phyloP scores from a whole-genome alignment of 2,888 invertebrate genomes.

The Mythimna ferrago region DNA sequence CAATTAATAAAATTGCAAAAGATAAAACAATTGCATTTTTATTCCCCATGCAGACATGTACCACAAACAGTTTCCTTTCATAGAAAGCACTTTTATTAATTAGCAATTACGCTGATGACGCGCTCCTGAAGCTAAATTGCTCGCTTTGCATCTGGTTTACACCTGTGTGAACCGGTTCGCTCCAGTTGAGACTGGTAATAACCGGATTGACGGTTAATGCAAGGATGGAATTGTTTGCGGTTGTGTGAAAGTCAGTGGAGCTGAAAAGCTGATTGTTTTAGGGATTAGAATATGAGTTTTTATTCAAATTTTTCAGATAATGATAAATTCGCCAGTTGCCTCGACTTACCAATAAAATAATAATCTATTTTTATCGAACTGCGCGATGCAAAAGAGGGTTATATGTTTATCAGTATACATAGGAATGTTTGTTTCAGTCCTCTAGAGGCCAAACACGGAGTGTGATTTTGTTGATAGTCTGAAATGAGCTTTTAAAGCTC shows the following conservation, averaged over 20 bases:
- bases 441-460: no score
- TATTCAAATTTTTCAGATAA: no score
- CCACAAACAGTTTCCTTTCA: not conserved
- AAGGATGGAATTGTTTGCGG: conserved; percentile 4
- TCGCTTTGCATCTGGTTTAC: conserved; percentile 36
- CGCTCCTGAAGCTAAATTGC: not conserved
- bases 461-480: no score
- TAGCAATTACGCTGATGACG: conserved; percentile 32
- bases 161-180: conserved; percentile 17
- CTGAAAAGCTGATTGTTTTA: conserved; percentile 8
- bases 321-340: no score
- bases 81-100: conserved; percentile 41
- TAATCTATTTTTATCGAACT: no score
- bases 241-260: conserved; percentile 5
- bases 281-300: not conserved
- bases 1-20: conserved; percentile 32
- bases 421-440: no score
- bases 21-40: conserved; percentile 15
- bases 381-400: no score
- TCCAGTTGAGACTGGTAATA: conserved; percentile 31
- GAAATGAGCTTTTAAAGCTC: no score
- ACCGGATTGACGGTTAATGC: conserved; percentile 24
- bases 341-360: no score
- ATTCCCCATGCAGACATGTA: conserved; percentile 13
- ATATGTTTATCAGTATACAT: no score